A percentile compares a stretch with the other conserved stretches of the same genome.
Conservation (phyloP, 2,113 vertebrate genomes). For the Lynx canadensis region DNA sequence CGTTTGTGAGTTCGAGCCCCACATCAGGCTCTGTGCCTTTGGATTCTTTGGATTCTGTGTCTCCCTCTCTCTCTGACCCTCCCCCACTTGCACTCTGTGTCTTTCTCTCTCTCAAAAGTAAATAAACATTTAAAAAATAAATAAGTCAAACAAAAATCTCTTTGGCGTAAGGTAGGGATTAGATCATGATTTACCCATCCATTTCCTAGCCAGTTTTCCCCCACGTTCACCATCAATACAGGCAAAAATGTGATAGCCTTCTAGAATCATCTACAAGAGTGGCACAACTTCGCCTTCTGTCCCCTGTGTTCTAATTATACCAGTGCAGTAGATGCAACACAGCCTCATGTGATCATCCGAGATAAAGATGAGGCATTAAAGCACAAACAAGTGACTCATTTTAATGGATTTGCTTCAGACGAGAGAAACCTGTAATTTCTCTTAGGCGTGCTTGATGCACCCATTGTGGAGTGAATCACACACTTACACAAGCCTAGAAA, state of each 20-base stretch:
- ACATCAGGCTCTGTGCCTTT: too few species aligned
- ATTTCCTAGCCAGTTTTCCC: not conserved
- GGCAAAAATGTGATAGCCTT: not conserved
- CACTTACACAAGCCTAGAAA: slow-evolving; percentile 62
- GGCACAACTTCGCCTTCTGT: not conserved
- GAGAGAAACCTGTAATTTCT: slow-evolving; percentile 78
- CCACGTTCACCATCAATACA: not conserved
- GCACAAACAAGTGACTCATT: slow-evolving; percentile 78
- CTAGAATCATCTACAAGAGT: not conserved
- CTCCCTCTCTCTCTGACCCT: too few species aligned
- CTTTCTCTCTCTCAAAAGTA: too few species aligned
- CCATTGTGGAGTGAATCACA: slow-evolving; percentile 69
- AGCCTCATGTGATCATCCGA: slow-evolving; percentile 3
- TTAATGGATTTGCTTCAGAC: slow-evolving; percentile 70
- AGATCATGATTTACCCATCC: not conserved
- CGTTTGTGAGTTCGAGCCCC: too few species aligned
- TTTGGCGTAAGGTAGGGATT: not conserved
- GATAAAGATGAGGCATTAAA: slow-evolving; percentile 37
- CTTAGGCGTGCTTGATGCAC: slow-evolving; percentile 76
- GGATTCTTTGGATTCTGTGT: too few species aligned
- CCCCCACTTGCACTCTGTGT: too few species aligned
- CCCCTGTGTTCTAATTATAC: not conserved
- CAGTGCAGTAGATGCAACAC: not conserved
- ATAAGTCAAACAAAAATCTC: slow-evolving; percentile 23
- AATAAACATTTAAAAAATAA: not conserved